Base-by-base conservation (phyloP, 2,797 vertebrate species). In the Argya squamiceps region DNA sequence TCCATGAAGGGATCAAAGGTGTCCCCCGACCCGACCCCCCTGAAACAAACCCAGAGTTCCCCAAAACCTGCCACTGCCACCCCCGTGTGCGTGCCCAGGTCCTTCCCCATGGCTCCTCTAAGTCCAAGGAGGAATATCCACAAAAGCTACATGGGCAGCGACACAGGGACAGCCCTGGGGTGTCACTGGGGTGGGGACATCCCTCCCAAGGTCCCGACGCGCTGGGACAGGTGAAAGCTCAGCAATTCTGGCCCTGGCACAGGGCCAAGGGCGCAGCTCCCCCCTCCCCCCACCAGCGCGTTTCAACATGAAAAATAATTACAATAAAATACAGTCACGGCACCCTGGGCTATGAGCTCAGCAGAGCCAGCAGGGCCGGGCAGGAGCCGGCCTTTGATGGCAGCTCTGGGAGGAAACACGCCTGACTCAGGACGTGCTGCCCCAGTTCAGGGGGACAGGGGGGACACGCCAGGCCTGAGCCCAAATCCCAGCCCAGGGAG, bases 231-330 rank as follows among this genome's bases (percentile, higher is more conserved):
- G 90, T 2, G 30, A 89, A 74, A 94, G 64, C 93, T 93, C 96
- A 86, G 92, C 95, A 49, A 2, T 94, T 64, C 52, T 86, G 88
- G 60, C 20, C 34, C 74, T 96, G 96, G 96, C 95, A 1, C 18
- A 6, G 0, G 18, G 95, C 0, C 7, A 21, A 75, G 96, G 96
- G 96, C 5, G 94, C 95, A 92, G 94, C 96, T 94, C 21, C 53
- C 29, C 19, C 30, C 4, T 19, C 68, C 37, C 32, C 18, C 75
- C 59, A 3, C 29, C 75, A 20, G 85, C 94, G 4, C 92, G 96
- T 97, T 96, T 44, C 84, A 20, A 97, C 97, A 95, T 2, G 97
- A 97, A 81, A 41, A 32, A 58, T 94, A 94, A 96, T 97, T 97
- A 92, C 75, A 86, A 34, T 78, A 44, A 68, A 87, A 80, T 23